Evolutionary conservation across 2,113 vertebrate species (phyloP), one percentile per base, ranked within the genome.

Genomic region (Myiozetetes cayanensis): DNA sequence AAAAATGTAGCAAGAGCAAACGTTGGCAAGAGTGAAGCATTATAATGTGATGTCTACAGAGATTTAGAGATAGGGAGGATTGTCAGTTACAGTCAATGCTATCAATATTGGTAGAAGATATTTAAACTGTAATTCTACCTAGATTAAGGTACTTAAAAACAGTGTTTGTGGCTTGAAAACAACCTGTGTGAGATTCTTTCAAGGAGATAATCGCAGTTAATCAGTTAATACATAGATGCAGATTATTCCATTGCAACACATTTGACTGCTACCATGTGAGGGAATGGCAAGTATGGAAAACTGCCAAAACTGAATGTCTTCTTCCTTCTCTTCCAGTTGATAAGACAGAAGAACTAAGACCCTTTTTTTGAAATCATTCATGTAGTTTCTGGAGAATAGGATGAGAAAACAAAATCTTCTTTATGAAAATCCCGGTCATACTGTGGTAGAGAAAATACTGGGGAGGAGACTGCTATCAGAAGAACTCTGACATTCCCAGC

Each of bases 1-100:
- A 96, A 96, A 96, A 96, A 95, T 84, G 79, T 84, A 96, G 95
- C 92, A 96, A 93, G 96, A 97, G 95, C 94, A 97, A 97, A 97
- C 93, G 76, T 96, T 97, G 96, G 95, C 95, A 97, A 93, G 90
- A 96, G 85, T 56, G 73, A 95, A 84, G 94, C 95, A 96, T 96
- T 96, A 96, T 96, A 96, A 96, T 96, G 85, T 90, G 95, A 96
- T 90, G 83, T 94, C 96, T 96, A 93, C 85, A 91, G 93, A 94
- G 89, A 84, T 56, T 75, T 80, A 71, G 85, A 90, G 93, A 82
- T 70, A 82, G 87, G 33, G 83, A 74, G 73, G 52, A 56, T 92
- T 96, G 91, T 96, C 95, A 93, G 83, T 92, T 93, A 56, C 82
- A 78, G 83, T 85, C 77, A 90, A 68, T 90, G 82, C 67, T 85